Evolutionary conservation across 1,140 invertebrate genomes (phyloP), one percentile per base, ranked within the genome.

Genomic region (Helicoverpa zea): DNA sequence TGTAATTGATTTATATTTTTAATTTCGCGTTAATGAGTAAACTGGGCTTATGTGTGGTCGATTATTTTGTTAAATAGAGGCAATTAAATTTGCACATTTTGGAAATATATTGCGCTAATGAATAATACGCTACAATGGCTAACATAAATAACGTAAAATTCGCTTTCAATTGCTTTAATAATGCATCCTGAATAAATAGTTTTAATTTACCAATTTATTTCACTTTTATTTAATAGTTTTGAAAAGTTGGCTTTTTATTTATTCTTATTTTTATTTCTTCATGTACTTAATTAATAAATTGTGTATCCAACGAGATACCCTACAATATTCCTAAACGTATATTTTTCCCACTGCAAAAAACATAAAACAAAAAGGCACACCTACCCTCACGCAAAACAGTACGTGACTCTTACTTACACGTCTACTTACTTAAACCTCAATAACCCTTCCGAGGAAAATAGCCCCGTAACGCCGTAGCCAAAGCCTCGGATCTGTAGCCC

Each of bases 1-100:
- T 72, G 68, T 29, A 58, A 30, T 18, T 73, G 70, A 73, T 73
- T 73, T 73, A 73, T 73, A 73, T 73, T 73, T 73, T 73, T 73
- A 73, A 73, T 73, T 73, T 73, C 30, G 70, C 18, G 56, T 73
- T 73, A 73, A 73, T 73, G 70, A 73, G 70, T 43, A 18, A 30
- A n/a, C 14, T 9, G 9, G 30, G 70, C 12, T 58, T 73, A 35
- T 73, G 52, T 43, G 52, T 30, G 18, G 29, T 23, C 66, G 66
- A 70, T 70, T 70, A 52, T 54, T 70, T 72, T 72, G 47, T 29
- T 51, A 29, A 72, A 51, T 51, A n/a, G 68, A 54, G 68, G 49
- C 14, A 11, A 52, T 72, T 29, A 49, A 68, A 66, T n/a, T 47
- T 66, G 11, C 64, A 49, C 11, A 49, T 12, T 68, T 18, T 13